A percentile compares a stretch with the other conserved stretches of the same genome.
Conservation (phyloP, 2,888 invertebrate species). For the Sipha maydis region DNA sequence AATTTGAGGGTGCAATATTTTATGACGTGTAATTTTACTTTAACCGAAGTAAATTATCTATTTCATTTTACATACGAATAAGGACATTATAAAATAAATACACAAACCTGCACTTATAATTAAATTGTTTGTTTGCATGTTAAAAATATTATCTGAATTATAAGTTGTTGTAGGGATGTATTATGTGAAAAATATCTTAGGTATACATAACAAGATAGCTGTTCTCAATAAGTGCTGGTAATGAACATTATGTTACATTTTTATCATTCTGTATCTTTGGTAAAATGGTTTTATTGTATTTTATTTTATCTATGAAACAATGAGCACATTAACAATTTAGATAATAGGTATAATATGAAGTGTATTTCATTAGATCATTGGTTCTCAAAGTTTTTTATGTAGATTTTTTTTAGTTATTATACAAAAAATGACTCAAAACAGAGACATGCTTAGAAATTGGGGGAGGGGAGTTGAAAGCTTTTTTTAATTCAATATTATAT, state of each 20-base stretch:
- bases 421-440: too few species aligned
- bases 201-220: background rate
- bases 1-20: background rate
- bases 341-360: background rate
- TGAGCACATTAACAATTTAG: background rate
- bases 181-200: background rate
- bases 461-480: too few species aligned
- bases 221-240: background rate
- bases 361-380: background rate
- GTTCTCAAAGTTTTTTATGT: too few species aligned
- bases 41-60: background rate
- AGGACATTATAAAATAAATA: background rate
- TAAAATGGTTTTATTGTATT: background rate
- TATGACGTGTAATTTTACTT: background rate
- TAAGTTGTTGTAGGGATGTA: background rate
- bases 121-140: background rate
- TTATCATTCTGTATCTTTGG: background rate
- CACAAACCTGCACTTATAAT: background rate
- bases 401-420: too few species aligned
- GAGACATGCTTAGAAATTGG: too few species aligned
- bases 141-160: background rate
- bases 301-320: background rate
- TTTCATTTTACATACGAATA: background rate
- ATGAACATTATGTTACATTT: conserved; percentile 1
- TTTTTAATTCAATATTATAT: too few species aligned